Conservation (phyloP, 2,888 invertebrate genomes). For the Mesorhabditis spiculigera region DNA sequence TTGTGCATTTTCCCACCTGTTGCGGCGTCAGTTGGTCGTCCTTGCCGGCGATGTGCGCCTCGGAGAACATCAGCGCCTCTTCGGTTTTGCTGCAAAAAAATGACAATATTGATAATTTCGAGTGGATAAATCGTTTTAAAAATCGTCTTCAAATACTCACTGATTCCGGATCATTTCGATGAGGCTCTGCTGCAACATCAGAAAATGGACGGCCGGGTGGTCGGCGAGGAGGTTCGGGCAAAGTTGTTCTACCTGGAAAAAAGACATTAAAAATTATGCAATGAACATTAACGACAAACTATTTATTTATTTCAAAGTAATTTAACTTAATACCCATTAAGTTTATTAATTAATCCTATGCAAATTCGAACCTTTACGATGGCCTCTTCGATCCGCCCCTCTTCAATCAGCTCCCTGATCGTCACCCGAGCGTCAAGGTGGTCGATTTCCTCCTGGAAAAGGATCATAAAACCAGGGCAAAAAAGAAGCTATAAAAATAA, state of each 20-base stretch:
- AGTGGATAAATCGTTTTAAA: too few relatives aligned
- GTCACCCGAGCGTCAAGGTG: slow-evolving; percentile 21
- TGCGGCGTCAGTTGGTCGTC: slow-evolving; percentile 12
- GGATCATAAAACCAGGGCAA: too few relatives aligned
- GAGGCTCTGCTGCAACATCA: slow-evolving; percentile 71
- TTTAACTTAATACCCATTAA: too few relatives aligned
- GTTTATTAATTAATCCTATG: too few relatives aligned
- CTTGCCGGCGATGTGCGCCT: slow-evolving; percentile 82
- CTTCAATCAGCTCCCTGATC: slow-evolving; percentile 25
- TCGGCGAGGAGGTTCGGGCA: slow-evolving; percentile 92
- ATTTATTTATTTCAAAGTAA: too few relatives aligned
- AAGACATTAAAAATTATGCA: too few relatives aligned
- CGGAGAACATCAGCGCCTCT: slow-evolving; percentile 83
- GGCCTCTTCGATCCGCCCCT: slow-evolving; percentile 16
- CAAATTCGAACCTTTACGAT: slow-evolving; percentile 58
- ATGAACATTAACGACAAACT: too few relatives aligned
- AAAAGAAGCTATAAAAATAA: too few relatives aligned
- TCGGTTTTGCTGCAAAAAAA: slow-evolving; percentile 67
- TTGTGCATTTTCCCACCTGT: not conserved
- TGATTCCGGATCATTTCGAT: slow-evolving; percentile 36
- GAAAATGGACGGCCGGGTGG: slow-evolving; percentile 90
- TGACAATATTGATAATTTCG: too few relatives aligned
- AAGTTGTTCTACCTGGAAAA: slow-evolving; percentile 82
- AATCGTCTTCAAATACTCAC: too few relatives aligned
- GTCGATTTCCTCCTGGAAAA: slow-evolving; percentile 11